Conservation (phyloP, 2,113 vertebrate species). For the Tapirus terrestris region DNA sequence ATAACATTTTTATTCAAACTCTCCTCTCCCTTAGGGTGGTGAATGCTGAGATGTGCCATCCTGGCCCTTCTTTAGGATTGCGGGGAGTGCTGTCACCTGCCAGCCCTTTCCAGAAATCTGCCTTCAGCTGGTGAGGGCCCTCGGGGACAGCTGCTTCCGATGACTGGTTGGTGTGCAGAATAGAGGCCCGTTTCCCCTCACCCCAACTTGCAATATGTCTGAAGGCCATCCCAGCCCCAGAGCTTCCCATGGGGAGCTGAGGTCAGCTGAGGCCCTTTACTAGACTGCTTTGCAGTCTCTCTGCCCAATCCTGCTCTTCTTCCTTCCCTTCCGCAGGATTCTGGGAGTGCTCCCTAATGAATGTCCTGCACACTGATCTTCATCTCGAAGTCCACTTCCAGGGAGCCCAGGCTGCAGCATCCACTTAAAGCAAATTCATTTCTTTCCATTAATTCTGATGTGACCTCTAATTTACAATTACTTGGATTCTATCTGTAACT, state of each 20-base stretch:
- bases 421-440: background rate
- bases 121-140: background rate
- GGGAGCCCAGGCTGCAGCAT: background rate
- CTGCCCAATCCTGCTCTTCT: background rate
- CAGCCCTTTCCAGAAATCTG: background rate
- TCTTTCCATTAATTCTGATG: background rate
- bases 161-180: background rate
- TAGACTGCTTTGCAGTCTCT: background rate
- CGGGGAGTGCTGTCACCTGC: background rate
- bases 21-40: background rate
- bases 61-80: background rate
- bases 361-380: background rate
- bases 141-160: background rate
- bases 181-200: background rate
- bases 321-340: background rate
- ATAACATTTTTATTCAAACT: background rate
- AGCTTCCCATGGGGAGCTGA: background rate
- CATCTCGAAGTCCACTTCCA: background rate
- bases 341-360: background rate
- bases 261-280: background rate
- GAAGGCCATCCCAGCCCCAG: background rate
- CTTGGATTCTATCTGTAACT: background rate
- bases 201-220: background rate
- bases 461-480: background rate
- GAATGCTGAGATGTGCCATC: background rate